Conservation (phyloP, 2,888 invertebrate species). For the Bugulina stolonifera region DNA sequence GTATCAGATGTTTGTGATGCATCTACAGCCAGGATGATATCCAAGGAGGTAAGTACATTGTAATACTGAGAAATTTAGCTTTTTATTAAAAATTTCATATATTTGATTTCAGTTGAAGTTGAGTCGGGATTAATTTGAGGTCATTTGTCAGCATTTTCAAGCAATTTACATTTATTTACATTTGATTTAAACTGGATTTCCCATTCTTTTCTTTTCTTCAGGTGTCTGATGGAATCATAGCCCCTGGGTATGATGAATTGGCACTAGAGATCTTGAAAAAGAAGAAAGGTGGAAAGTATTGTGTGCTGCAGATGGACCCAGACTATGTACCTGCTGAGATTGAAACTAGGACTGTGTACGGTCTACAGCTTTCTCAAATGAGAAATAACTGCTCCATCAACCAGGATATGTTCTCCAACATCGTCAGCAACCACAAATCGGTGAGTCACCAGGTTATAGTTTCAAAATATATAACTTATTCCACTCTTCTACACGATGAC, state of each 20-base stretch:
- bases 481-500: no score
- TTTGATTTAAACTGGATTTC: no score
- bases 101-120: no score
- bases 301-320: slow-evolving; percentile 85
- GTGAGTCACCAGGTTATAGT: slow-evolving; percentile 38
- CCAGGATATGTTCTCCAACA: slow-evolving; percentile 68
- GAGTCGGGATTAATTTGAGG: no score
- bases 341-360: slow-evolving; percentile 78
- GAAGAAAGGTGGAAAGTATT: slow-evolving; percentile 90
- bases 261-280: slow-evolving; percentile 81
- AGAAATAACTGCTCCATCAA: slow-evolving; percentile 83
- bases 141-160: no score
- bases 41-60: slow-evolving; percentile 62
- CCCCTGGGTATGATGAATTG: slow-evolving; percentile 78
- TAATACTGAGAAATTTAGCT: no score
- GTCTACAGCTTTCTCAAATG: slow-evolving; percentile 76
- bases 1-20: slow-evolving; percentile 85
- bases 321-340: slow-evolving; percentile 71
- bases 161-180: no score
- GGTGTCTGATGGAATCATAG: slow-evolving; percentile 97
- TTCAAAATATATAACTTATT: not conserved
- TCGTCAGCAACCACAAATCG: slow-evolving; percentile 68
- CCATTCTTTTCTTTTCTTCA: no score
- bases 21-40: slow-evolving; percentile 83
- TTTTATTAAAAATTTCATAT: no score